Conservation (phyloP, 1,140 invertebrate species). For the Alviniconcha marisindica region DNA sequence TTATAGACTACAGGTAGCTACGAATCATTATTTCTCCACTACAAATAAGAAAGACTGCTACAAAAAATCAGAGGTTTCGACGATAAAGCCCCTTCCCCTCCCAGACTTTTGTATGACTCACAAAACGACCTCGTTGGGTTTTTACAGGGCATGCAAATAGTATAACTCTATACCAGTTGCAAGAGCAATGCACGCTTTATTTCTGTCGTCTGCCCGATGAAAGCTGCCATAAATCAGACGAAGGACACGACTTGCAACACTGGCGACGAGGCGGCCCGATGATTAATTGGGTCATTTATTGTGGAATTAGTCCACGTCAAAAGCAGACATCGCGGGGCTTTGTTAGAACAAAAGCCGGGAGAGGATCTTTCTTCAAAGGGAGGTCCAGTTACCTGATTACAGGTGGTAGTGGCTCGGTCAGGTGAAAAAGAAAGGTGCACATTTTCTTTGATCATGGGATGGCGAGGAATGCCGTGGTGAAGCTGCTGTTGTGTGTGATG, state of each 20-base stretch:
- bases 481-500: not conserved
- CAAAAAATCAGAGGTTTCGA: no score
- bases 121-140: no score
- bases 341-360: not conserved
- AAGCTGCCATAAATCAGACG: not conserved
- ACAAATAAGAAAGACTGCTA: no score
- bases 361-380: not conserved
- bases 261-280: not conserved
- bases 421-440: not conserved
- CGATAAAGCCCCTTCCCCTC: no score
- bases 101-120: no score
- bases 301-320: conserved; percentile 1
- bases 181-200: no score
- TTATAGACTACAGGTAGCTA: no score
- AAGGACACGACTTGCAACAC: not conserved
- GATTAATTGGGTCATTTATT: conserved; percentile 9
- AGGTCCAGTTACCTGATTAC: not conserved
- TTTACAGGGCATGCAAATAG: no score
- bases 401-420: not conserved
- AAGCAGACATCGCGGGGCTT: not conserved
- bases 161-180: no score
- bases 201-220: no score
- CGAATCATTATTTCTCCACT: no score
- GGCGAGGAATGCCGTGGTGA: not conserved
- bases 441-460: not conserved